Evolutionary conservation across 2,113 vertebrate species (phyloP).

Genomic region (Daphoenositta chrysoptera): DNA sequence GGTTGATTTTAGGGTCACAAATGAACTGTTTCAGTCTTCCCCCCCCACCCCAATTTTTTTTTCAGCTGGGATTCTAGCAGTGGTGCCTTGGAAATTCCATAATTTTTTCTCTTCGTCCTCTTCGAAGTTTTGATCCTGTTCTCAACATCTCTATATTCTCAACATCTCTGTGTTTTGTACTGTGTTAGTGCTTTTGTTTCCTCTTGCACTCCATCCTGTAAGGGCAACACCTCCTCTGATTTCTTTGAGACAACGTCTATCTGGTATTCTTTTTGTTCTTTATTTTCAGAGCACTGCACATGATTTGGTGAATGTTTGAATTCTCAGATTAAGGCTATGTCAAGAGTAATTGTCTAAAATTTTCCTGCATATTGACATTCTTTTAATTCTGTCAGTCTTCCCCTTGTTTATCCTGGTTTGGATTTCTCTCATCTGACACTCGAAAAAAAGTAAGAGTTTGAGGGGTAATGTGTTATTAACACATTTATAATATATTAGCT

Average conservation of each 20-base stretch:
- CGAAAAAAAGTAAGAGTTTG: neutral
- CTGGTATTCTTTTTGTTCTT: neutral
- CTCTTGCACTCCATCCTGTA: neutral
- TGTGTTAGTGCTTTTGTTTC: neutral
- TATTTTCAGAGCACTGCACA: neutral
- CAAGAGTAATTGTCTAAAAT: neutral
- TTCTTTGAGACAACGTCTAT: neutral
- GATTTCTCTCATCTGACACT: neutral
- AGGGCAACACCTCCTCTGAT: neutral
- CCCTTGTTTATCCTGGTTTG: neutral
- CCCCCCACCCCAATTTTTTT: accelerated
- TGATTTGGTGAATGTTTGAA: neutral
- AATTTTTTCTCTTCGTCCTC: neutral
- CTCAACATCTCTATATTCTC: neutral
- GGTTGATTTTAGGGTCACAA: neutral
- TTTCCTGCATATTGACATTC: neutral
- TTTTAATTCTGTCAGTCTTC: neutral
- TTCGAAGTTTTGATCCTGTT: neutral
- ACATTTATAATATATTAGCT: neutral
- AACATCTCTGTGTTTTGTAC: neutral
- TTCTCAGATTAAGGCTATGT: neutral
- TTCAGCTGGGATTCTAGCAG: neutral
- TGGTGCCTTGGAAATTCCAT: neutral
- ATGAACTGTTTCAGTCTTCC: neutral
- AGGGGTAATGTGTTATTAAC: neutral